Evolutionary conservation across 2,888 invertebrate species (phyloP).

Genomic region (Nudaria mundana): DNA sequence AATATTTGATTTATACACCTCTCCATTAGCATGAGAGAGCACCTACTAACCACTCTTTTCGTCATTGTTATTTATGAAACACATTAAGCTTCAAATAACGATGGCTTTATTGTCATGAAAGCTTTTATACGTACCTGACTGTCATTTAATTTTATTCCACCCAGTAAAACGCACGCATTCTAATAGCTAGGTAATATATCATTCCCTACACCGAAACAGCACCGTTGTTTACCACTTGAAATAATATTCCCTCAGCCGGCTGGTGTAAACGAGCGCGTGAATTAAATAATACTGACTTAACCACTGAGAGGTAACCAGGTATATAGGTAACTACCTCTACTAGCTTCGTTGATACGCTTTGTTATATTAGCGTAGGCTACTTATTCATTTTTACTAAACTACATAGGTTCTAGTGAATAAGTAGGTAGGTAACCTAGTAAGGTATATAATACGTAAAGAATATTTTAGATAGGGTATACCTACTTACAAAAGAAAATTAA

Average conservation of each 20-base stretch:
- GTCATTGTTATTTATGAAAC: constrained; percentile 1
- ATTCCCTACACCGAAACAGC: constrained; percentile 4
- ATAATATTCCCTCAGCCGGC: neutral
- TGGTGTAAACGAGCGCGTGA: constrained; percentile 3
- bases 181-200: constrained; percentile 3
- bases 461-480: too few species aligned
- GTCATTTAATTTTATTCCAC: neutral
- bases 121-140: neutral
- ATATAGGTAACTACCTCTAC: too few species aligned
- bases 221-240: constrained; percentile 5
- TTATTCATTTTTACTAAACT: neutral
- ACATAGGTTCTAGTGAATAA: too few species aligned
- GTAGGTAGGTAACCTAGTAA: too few species aligned
- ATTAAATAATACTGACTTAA: constrained; percentile 8
- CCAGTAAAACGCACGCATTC: constrained; percentile 4
- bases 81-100: constrained; percentile 13
- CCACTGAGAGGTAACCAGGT: constrained; percentile 2
- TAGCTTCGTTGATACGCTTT: constrained; percentile 1
- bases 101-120: neutral
- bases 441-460: too few species aligned
- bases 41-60: neutral
- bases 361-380: constrained; percentile 2
- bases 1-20: too few species aligned
- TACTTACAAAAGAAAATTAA: too few species aligned
- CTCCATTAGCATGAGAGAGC: too few species aligned